A percentile compares a stretch with the other conserved stretches of the same genome.
phyloP scores from a whole-genome alignment of 1,140 invertebrate species.

The Teleogryllus occipitalis region DNA sequence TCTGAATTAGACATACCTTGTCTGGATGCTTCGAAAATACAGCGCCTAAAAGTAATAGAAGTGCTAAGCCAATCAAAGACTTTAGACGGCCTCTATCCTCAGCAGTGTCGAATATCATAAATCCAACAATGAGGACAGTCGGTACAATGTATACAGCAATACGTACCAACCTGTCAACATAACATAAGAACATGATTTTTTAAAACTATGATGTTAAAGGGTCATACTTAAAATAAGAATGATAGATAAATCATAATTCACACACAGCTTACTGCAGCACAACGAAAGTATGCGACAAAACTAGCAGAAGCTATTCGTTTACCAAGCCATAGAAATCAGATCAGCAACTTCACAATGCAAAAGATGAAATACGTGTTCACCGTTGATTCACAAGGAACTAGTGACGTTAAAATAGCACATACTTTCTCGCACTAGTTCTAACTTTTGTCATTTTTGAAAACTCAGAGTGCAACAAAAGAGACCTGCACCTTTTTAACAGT shows the following conservation, averaged over 20 bases:
- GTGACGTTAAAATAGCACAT: too few species aligned
- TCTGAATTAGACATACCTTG: conserved; percentile 31
- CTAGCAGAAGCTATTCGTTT: not conserved
- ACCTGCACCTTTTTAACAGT: too few species aligned
- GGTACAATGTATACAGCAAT: conserved; percentile 32
- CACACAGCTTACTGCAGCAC: not conserved
- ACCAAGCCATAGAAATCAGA: not conserved
- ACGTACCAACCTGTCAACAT: conserved; percentile 15
- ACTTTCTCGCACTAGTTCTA: too few species aligned
- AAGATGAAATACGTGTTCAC: too few species aligned
- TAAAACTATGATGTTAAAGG: not conserved
- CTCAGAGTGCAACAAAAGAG: too few species aligned
- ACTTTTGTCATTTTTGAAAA: too few species aligned
- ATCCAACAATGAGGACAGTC: conserved; percentile 43
- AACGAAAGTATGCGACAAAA: not conserved
- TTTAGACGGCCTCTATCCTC: conserved; percentile 52
- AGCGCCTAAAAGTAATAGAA: conserved; percentile 38
- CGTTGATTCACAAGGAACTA: too few species aligned
- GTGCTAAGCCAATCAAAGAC: conserved; percentile 52
- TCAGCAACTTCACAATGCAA: too few species aligned
- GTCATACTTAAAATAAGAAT: not conserved
- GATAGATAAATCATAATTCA: not conserved
- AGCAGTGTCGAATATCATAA: conserved; percentile 54
- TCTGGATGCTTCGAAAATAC: conserved; percentile 54
- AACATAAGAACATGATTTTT: not conserved